Base-by-base conservation (phyloP, 2,888 invertebrate species). In the Polietes domitor region DNA sequence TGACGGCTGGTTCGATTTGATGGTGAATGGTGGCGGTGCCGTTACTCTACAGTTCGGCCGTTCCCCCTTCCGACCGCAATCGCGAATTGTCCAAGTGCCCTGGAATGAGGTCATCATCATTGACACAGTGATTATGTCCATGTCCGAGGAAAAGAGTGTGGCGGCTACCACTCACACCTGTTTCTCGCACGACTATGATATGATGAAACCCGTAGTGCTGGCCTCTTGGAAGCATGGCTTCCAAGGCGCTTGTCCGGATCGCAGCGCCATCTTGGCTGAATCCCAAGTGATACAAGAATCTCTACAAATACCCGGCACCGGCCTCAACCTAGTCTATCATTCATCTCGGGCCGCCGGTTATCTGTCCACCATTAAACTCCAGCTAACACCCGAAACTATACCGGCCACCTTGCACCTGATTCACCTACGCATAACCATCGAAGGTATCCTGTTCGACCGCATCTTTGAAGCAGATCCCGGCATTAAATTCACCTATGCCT, bases 1-100 rank as follows among this genome's bases (percentile, higher is more conserved):
- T 87, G 97, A 97, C 88, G 98, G 98, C 71, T 97, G 97, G 97
- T 99, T 99, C 93, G 99, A 99, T 93, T 94, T 99, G 72, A 94
- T 99, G 90, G 99, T 99, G 17, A 99, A 99, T 92, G 99, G 99
- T n/a, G 99, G 99, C 0, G 98, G 98, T 0, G 98, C 98, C 0
- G 97, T 99, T 2, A 98, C 97, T 0, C 93, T 99, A 72, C 97
- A 98, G 91, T 99, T 99, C 90, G 98, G 98, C 80, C 94, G 98
- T 82, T 96, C 97, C 55, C 98, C 98, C 0, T 98, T 98, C 93
- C 95, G 97, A 86, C 96, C 97, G 0, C 96, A 97, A 87, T 96
- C 95, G 61, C 95, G 97, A 89, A 97, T 98, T 82, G 96, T 97
- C 21, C 97, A 96, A 91, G 97, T 98, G 28, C 98, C 99, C 10